Conservation (phyloP, 2,797 vertebrate species). For the Epinephelus awoara region DNA sequence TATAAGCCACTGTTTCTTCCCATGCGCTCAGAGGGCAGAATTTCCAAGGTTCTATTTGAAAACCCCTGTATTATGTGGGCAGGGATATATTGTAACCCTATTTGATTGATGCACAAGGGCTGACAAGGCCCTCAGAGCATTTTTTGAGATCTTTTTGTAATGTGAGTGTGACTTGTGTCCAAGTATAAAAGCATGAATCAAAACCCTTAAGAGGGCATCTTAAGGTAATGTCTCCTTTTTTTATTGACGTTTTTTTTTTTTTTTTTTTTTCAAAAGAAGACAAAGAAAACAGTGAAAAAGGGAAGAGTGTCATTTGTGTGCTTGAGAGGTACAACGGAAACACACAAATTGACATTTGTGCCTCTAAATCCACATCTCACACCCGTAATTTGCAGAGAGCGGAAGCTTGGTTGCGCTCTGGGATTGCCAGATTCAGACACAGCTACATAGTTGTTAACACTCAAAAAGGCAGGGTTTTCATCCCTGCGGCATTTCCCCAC, state of each 20-base stretch:
- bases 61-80: conserved; percentile 63
- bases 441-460: conserved; percentile 65
- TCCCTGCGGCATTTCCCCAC: conserved; percentile 40
- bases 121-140: conserved; percentile 43
- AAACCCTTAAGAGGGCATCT: conserved; percentile 25
- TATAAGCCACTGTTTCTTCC: conserved; percentile 54
- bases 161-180: conserved; percentile 1
- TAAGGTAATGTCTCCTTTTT: conserved; percentile 24
- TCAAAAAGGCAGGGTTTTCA: conserved; percentile 50
- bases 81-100: conserved; percentile 46
- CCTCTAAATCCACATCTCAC: conserved; percentile 67
- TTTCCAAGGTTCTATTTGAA: conserved; percentile 66
- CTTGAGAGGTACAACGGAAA: conserved; percentile 37
- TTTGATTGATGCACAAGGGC: conserved; percentile 59
- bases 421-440: conserved; percentile 49
- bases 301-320: conserved; percentile 30
- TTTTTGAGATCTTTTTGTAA: conserved; percentile 21
- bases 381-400: conserved; percentile 69
- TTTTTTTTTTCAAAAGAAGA: conserved; percentile 7
- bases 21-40: conserved; percentile 50
- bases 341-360: conserved; percentile 51
- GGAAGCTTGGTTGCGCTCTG: conserved; percentile 18
- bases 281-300: conserved; percentile 17
- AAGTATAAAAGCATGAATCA: conserved; percentile 28
- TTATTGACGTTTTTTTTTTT: conserved; percentile 17